Percentiles rank a stretch among this genome's conserved stretches.
phyloP scores from a whole-genome alignment of 2,797 vertebrate genomes.

The Chrysolophus pictus region DNA sequence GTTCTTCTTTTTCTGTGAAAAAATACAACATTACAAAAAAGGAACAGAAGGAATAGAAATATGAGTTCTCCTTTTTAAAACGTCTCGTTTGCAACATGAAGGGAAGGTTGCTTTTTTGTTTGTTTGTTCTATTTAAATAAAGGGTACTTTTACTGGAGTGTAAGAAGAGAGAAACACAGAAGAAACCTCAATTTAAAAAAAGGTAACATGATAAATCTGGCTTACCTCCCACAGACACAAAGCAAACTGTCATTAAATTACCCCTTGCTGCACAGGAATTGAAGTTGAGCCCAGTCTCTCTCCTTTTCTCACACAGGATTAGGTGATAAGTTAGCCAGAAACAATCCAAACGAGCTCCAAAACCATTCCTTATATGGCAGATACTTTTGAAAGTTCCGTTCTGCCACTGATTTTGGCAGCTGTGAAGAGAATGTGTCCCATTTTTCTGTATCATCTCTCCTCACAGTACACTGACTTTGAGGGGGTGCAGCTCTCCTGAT shows the following conservation, averaged over 20 bases:
- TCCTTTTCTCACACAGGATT: constrained; percentile 51
- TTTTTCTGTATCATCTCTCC: not conserved
- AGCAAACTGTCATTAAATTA: constrained; percentile 49
- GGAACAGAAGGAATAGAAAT: not conserved
- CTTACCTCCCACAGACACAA: constrained; percentile 49
- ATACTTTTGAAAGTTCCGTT: constrained; percentile 10
- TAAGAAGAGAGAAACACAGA: not conserved
- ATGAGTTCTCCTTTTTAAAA: not conserved
- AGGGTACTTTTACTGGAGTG: not conserved
- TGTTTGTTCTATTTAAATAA: not conserved
- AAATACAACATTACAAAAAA: not conserved
- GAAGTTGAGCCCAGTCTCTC: constrained; percentile 56
- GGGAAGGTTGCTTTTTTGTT: not conserved
- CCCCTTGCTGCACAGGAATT: not conserved
- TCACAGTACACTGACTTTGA: not conserved
- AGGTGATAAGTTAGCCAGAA: constrained; percentile 59
- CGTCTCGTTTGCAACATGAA: not conserved
- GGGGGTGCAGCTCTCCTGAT: constrained; percentile 17
- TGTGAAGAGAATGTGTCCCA: not conserved
- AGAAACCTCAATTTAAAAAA: not conserved
- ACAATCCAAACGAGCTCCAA: constrained; percentile 38
- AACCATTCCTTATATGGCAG: constrained; percentile 22
- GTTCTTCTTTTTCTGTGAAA: not conserved
- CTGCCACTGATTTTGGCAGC: constrained; percentile 5
- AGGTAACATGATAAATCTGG: not conserved